phyloP scores from a whole-genome alignment of 1,140 invertebrate species.

The Nasonia giraulti region DNA sequence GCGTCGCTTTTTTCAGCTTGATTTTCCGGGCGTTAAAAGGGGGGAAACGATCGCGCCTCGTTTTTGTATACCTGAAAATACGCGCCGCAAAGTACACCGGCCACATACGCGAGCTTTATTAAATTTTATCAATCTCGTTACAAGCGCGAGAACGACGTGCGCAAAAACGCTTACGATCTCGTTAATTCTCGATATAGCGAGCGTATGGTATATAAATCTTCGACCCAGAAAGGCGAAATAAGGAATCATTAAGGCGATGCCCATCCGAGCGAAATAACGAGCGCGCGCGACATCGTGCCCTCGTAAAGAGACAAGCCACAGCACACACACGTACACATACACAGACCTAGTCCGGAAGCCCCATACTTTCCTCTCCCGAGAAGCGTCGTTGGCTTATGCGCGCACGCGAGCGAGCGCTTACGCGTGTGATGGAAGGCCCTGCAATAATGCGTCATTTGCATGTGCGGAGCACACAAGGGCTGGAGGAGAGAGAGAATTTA shows the following conservation, averaged over 20 bases:
- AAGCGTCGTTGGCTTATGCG: neutral
- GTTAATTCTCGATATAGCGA: neutral
- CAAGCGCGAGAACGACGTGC: neutral
- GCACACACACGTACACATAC: neutral
- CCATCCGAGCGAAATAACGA: neutral
- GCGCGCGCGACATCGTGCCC: neutral
- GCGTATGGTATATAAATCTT: too few species aligned
- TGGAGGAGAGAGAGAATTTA: neutral
- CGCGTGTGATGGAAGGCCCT: neutral
- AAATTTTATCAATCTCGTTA: neutral
- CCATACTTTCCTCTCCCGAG: neutral
- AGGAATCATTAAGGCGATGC: slow-evolving; percentile 15
- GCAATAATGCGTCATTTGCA: slow-evolving; percentile 18
- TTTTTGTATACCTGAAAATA: neutral
- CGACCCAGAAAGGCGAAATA: slow-evolving; percentile 26
- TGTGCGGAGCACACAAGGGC: neutral
- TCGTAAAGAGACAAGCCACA: slow-evolving; percentile 5
- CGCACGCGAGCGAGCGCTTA: neutral
- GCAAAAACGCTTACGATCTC: neutral
- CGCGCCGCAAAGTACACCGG: neutral
- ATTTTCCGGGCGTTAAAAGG: neutral
- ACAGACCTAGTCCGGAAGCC: neutral
- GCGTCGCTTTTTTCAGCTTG: neutral
- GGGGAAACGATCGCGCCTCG: neutral
- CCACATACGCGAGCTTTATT: neutral